These are phyloP conservation scores for Arctopsyche grandis DNA, from an alignment of 1,140 invertebrate genomes.

Conservation along the genomic window DNA sequence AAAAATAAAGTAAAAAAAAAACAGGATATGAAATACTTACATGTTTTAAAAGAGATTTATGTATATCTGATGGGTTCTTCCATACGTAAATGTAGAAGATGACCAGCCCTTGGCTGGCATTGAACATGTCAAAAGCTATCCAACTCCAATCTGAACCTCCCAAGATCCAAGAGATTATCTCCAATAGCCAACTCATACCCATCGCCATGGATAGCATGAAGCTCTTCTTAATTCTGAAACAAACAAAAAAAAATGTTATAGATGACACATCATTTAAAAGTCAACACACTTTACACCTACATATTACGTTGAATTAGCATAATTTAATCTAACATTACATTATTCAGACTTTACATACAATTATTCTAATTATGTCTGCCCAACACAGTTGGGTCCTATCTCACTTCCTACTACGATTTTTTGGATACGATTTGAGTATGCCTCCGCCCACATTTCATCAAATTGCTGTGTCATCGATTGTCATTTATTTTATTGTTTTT, in stretches of 20 bases:
- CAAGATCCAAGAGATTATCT: constrained; percentile 66
- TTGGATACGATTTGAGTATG: no score
- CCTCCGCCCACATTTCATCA: no score
- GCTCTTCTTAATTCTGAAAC: constrained; percentile 59
- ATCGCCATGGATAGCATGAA: constrained; percentile 67
- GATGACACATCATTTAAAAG: no score
- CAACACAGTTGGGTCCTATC: no score
- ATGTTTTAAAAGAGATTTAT: background rate
- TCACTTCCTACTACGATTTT: no score
- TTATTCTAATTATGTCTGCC: no score
- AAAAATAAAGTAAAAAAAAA: no score
- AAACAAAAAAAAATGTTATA: constrained; percentile 1
- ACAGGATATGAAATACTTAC: background rate
- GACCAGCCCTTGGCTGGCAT: constrained; percentile 65
- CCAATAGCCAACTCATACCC: constrained; percentile 69
- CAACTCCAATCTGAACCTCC: constrained; percentile 62
- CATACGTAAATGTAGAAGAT: constrained; percentile 59
- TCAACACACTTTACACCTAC: no score
- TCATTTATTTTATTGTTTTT: no score
- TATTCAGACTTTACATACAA: no score
- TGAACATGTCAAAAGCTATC: constrained; percentile 66
- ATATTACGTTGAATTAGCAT: background rate
- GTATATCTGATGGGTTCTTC: constrained; percentile 9
- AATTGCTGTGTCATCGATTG: no score
- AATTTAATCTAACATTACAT: no score